Conservation (phyloP, 2,113 vertebrate species). For the Otolemur garnettii region DNA sequence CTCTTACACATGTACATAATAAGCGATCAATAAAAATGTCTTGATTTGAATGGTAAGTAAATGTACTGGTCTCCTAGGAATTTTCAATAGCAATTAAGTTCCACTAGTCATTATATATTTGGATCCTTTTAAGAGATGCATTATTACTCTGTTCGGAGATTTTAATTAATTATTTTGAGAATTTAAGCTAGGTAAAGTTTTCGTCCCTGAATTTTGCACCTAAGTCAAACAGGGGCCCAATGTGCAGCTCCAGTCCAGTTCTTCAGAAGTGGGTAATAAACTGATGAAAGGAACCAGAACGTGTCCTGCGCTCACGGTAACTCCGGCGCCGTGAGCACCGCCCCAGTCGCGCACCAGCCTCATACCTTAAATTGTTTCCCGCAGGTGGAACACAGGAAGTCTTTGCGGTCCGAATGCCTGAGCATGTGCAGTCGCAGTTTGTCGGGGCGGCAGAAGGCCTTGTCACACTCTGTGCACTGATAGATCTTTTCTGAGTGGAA, state of each 20-base stretch:
- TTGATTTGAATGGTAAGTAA: neutral
- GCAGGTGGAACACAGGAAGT: constrained; percentile 98
- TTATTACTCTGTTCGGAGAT: neutral
- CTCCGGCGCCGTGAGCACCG: neutral
- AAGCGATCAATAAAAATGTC: constrained; percentile 21
- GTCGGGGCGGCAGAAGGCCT: constrained; percentile 97
- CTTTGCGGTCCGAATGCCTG: constrained; percentile 97
- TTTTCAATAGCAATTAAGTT: neutral
- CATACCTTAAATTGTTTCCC: constrained; percentile 99
- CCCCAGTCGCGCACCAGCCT: neutral
- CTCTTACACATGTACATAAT: neutral
- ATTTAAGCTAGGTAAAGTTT: neutral
- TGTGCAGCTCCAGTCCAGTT: neutral
- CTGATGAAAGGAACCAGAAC: neutral
- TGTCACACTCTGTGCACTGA: constrained; percentile 97
- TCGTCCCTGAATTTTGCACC: neutral
- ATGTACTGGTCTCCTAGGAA: neutral
- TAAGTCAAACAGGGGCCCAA: neutral
- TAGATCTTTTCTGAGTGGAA: constrained; percentile 99
- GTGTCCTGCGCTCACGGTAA: accelerated
- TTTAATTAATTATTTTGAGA: constrained; percentile 26
- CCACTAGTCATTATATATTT: neutral
- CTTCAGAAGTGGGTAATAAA: neutral
- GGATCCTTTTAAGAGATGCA: constrained; percentile 13
- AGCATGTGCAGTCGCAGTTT: constrained; percentile 98